These are phyloP conservation scores for Dendrocincla fuliginosa DNA, from an alignment of 2,797 vertebrate species.

Conservation along the genomic window DNA sequence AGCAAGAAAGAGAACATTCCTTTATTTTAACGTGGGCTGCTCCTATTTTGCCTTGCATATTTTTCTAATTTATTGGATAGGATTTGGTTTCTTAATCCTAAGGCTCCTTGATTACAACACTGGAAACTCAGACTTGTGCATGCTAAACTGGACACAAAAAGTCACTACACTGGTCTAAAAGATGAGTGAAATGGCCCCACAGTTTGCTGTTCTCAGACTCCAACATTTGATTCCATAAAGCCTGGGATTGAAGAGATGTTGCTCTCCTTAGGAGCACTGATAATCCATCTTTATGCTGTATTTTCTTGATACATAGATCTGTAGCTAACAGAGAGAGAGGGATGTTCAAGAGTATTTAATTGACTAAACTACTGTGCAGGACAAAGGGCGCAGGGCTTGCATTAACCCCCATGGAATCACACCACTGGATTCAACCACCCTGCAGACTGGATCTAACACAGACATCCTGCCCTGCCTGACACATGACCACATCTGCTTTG, in stretches of 20 bases:
- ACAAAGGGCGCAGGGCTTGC: not conserved
- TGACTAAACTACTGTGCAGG: not conserved
- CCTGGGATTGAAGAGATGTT: not conserved
- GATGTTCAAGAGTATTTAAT: fast-evolving
- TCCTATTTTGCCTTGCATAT: not conserved
- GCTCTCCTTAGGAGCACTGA: not conserved
- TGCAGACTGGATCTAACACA: not conserved
- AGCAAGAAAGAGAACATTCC: not conserved
- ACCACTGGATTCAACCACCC: not conserved
- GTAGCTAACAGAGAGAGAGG: not conserved
- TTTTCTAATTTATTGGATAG: not conserved
- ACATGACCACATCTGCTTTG: not conserved
- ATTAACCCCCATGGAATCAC: not conserved
- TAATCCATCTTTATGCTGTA: not conserved
- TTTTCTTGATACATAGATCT: not conserved
- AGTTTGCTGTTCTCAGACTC: not conserved
- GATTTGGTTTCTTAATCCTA: not conserved
- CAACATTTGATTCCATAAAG: not conserved
- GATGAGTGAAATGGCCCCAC: not conserved
- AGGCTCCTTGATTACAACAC: not conserved
- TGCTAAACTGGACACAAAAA: not conserved
- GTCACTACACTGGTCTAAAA: not conserved
- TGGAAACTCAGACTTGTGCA: fast-evolving
- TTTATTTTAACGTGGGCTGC: not conserved
- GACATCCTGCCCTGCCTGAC: not conserved